phyloP scores from a whole-genome alignment of 1,140 invertebrate species.

The Drosophila aff. region DNA sequence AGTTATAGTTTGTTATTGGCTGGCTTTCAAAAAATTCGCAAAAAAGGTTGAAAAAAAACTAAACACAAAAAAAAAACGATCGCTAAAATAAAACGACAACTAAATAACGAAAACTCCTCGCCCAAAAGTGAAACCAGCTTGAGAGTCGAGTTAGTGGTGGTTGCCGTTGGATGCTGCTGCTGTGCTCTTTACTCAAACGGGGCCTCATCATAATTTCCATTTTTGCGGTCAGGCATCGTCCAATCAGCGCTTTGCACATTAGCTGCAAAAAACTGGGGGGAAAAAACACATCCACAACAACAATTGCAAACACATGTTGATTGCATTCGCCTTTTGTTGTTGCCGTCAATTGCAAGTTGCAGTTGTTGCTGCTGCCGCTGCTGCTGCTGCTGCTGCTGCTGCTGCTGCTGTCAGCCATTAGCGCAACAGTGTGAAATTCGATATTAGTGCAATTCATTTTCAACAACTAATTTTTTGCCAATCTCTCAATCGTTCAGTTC shows the following conservation, averaged over 20 bases:
- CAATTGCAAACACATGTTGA: constrained; percentile 71
- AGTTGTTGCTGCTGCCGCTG: constrained; percentile 26
- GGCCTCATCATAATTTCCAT: constrained; percentile 82
- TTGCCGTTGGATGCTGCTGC: constrained; percentile 31
- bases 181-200: constrained; percentile 80
- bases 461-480: constrained; percentile 78
- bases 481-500: constrained; percentile 50
- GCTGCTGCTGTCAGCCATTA: constrained; percentile 69
- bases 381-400: constrained; percentile 30
- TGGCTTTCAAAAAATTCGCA: constrained; percentile 52
- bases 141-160: constrained; percentile 53
- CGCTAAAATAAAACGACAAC: constrained; percentile 47
- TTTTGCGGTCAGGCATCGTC: constrained; percentile 81
- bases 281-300: constrained; percentile 22
- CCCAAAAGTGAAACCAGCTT: constrained; percentile 77
- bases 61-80: constrained; percentile 9
- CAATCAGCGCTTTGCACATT: constrained; percentile 83
- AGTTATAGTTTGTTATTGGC: constrained; percentile 82
- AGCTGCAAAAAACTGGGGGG: constrained; percentile 49
- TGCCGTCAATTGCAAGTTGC: constrained; percentile 63
- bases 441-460: constrained; percentile 84
- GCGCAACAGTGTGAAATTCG: constrained; percentile 80
- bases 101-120: constrained; percentile 65
- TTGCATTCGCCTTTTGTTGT: constrained; percentile 77
- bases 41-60: constrained; percentile 15